Conservation (phyloP, 2,797 vertebrate species). For the Enteromius anoplus region DNA sequence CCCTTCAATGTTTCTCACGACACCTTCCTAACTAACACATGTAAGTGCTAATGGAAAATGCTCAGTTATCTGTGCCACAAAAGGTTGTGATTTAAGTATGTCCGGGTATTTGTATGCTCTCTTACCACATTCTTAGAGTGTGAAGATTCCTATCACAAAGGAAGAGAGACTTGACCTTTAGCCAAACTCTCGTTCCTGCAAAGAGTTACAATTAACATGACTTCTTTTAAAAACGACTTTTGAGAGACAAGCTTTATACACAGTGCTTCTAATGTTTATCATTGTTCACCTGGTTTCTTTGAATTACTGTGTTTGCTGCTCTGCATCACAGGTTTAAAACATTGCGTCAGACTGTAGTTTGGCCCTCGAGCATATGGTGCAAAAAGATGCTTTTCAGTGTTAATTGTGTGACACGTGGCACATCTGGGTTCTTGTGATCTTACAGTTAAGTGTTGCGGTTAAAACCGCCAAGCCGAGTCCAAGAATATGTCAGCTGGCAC, state of each 20-base stretch:
- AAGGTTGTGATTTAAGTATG: background rate
- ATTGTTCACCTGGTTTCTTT: background rate
- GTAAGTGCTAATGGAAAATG: background rate
- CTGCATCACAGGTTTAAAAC: background rate
- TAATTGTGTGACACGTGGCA: background rate
- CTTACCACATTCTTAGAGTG: background rate
- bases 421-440: background rate
- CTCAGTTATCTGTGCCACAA: too few relatives aligned
- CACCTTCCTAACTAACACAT: background rate
- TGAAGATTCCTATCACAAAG: background rate
- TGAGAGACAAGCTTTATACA: too few relatives aligned
- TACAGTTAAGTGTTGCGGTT: conserved; percentile 63
- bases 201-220: too few relatives aligned
- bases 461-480: conserved; percentile 61
- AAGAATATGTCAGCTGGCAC: conserved; percentile 69
- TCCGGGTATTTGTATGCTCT: background rate
- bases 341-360: background rate
- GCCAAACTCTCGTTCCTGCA: too few relatives aligned
- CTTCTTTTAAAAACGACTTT: too few relatives aligned
- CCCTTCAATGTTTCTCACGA: background rate
- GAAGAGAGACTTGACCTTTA: background rate
- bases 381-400: background rate
- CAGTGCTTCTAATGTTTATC: background rate
- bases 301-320: background rate
- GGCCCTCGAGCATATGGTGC: background rate